Evolutionary conservation across 2,888 invertebrate genomes (phyloP), one percentile per base, ranked within the genome.

Genomic region (Ecdyonurus torrentis): DNA sequence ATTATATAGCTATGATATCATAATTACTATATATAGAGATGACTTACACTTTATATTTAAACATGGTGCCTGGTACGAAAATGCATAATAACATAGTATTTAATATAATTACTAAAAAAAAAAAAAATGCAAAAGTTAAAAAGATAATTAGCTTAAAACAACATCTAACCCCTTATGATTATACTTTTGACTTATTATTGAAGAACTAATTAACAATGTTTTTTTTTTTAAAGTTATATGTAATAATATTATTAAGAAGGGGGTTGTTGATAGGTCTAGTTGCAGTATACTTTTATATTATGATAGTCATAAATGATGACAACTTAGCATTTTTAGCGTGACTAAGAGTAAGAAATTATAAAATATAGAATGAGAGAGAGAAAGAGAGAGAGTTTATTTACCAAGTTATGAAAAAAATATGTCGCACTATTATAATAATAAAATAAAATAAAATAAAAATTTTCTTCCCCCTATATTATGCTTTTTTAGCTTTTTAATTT

Each of bases 401-500:
- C n/a, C n/a, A n/a, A n/a, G n/a, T n/a, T n/a, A n/a, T n/a, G n/a
- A n/a, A n/a, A n/a, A n/a, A n/a, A n/a, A n/a, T n/a, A n/a, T n/a
- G n/a, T n/a, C n/a, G n/a, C n/a, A n/a, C n/a, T n/a, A n/a, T n/a
- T n/a, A n/a, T n/a, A n/a, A n/a, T n/a, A n/a, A n/a, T n/a, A n/a
- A n/a, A n/a, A n/a, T n/a, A n/a, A n/a, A n/a, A n/a, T n/a, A n/a
- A n/a, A n/a, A n/a, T n/a, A n/a, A n/a, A n/a, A n/a, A 10, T 5
- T 37, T 37, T 37, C 37, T 10, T 15, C 37, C 37, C 5, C 37
- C 37, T 37, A 37, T 15, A 37, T 37, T 37, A 10, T 10, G 37
- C 37, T 37, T 15, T 37, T 37, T 37, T 55, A 62, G 58, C 50
- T n/a, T n/a, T n/a, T n/a, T n/a, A n/a, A n/a, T n/a, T n/a, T n/a